Evolutionary conservation across 2,888 invertebrate species (phyloP).

Genomic region (Lepas anatifera): DNA sequence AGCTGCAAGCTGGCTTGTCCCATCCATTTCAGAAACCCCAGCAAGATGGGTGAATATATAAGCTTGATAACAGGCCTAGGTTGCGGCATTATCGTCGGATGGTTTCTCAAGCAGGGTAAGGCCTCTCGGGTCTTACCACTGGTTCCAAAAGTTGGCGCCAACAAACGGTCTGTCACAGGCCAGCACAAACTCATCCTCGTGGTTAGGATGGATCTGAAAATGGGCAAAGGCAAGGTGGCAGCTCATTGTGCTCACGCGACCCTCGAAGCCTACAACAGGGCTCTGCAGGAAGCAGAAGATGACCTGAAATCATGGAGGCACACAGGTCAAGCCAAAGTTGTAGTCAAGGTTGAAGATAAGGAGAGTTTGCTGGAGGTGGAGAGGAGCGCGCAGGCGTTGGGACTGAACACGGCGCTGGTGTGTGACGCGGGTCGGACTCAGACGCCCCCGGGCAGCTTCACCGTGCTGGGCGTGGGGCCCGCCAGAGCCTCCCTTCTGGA

Average conservation of each 20-base stretch:
- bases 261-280: slow-evolving; percentile 66
- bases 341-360: slow-evolving; percentile 62
- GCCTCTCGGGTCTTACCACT: background rate
- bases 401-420: slow-evolving; percentile 60
- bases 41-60: background rate
- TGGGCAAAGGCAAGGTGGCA: slow-evolving; percentile 87
- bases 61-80: background rate
- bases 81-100: background rate
- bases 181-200: slow-evolving; percentile 62
- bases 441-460: slow-evolving; percentile 72
- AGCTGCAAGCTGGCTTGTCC: no score
- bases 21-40: no score
- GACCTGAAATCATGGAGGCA: slow-evolving; percentile 51
- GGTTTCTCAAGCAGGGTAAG: background rate
- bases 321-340: slow-evolving; percentile 70
- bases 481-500: slow-evolving; percentile 63
- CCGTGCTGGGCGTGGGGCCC: slow-evolving; percentile 85
- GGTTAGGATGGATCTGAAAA: slow-evolving; percentile 77
- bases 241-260: slow-evolving; percentile 79
- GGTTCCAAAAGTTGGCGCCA: background rate
- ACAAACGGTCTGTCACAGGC: background rate
- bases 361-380: slow-evolving; percentile 55
- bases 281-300: slow-evolving; percentile 47
- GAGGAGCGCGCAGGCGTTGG: slow-evolving; percentile 52
- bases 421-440: slow-evolving; percentile 89